phyloP scores from a whole-genome alignment of 2,888 invertebrate genomes.

The Philopedon plagiatum region DNA sequence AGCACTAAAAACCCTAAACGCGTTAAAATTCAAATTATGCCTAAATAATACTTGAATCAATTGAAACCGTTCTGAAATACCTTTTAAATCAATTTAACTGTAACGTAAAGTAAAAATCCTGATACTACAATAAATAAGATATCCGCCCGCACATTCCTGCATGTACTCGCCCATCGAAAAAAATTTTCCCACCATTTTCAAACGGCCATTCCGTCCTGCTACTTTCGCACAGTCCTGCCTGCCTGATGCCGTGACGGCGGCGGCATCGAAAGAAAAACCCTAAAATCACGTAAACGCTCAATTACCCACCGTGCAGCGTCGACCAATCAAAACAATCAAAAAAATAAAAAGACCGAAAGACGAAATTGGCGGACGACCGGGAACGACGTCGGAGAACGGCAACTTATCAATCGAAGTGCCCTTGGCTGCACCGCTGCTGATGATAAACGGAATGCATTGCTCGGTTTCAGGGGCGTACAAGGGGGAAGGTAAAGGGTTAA shows the following conservation, averaged over 20 bases:
- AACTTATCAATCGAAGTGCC: constrained; percentile 43
- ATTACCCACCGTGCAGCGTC: constrained; percentile 44
- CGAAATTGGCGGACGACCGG: constrained; percentile 25
- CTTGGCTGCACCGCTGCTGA: constrained; percentile 14
- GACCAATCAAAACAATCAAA: constrained; percentile 43
- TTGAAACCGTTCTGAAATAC: no score
- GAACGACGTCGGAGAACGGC: constrained; percentile 20
- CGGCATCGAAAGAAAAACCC: constrained; percentile 37
- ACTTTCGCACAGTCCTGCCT: constrained; percentile 38
- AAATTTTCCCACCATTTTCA: constrained; percentile 19
- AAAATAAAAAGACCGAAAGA: constrained; percentile 28
- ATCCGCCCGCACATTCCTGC: no score
- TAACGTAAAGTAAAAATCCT: no score
- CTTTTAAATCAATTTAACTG: no score
- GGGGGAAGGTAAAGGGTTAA: not conserved
- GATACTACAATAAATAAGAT: no score
- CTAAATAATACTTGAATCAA: no score
- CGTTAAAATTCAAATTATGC: no score
- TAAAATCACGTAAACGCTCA: constrained; percentile 48
- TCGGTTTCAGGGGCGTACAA: constrained; percentile 1
- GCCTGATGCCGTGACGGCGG: constrained; percentile 15
- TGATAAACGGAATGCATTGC: not conserved
- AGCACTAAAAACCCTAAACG: no score
- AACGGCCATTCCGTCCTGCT: constrained; percentile 23
- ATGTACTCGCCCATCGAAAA: not conserved